Evolutionary conservation across 1,140 invertebrate genomes (phyloP).

Genomic region (Telenomus remus): DNA sequence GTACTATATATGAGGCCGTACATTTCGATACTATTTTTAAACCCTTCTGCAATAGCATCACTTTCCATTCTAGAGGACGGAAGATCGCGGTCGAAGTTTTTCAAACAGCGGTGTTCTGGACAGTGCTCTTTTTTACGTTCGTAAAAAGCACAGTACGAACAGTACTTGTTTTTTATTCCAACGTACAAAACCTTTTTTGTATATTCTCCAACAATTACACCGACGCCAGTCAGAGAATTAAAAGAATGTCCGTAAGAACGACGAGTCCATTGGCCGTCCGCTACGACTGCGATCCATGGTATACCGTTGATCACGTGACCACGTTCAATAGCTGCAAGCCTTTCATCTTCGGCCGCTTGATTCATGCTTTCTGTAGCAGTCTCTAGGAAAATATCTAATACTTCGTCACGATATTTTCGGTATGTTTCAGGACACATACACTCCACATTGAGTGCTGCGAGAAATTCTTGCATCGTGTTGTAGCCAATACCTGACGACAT

Average conservation of each 20-base stretch:
- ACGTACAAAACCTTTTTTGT: background rate
- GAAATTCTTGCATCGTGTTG: slow-evolving; percentile 56
- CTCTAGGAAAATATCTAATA: slow-evolving; percentile 38
- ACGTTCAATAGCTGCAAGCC: slow-evolving; percentile 51
- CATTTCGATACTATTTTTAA: too few species aligned
- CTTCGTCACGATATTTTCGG: slow-evolving; percentile 26
- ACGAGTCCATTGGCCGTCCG: slow-evolving; percentile 64
- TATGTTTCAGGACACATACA: slow-evolving; percentile 55
- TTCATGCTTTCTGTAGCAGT: slow-evolving; percentile 57
- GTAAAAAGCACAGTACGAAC: background rate
- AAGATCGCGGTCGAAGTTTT: background rate
- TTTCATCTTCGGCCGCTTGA: slow-evolving; percentile 62
- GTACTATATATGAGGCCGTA: slow-evolving; percentile 4
- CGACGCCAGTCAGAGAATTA: background rate
- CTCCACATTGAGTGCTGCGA: slow-evolving; percentile 58
- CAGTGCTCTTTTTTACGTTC: background rate
- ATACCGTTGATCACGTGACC: slow-evolving; percentile 54
- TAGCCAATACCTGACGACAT: slow-evolving; percentile 53
- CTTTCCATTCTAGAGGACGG: background rate
- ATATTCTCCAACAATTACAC: background rate
- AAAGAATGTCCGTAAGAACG: slow-evolving; percentile 55
- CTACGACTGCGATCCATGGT: slow-evolving; percentile 59
- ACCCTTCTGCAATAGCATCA: background rate
- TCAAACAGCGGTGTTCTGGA: background rate
- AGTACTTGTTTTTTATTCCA: background rate